Evolutionary conservation across 2,797 vertebrate genomes (phyloP), one percentile per base, ranked within the genome.

Genomic region (Spinus pinus): DNA sequence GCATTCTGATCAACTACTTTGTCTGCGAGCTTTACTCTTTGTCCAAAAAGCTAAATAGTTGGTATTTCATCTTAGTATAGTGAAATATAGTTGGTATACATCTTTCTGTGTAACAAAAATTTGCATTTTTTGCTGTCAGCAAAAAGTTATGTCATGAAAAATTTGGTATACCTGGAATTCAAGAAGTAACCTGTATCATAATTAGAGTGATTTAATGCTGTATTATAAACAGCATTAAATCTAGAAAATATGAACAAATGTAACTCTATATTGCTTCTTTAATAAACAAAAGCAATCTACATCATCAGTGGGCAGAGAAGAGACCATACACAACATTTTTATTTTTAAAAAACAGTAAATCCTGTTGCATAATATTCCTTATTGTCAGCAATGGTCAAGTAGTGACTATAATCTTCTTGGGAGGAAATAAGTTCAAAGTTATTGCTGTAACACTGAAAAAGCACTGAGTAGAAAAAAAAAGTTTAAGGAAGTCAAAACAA

Each of bases 1-100:
- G 98, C 96, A 98, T 95, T 95, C 96, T 97, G 97, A 98, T 98
- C 98, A 97, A 94, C 78, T 92, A 95, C 89, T 97, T 97, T 92
- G 88, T 94, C 83, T 94, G 88, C 92, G 81, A 97, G 81, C 51
- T 83, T 71, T 72, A 96, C 82, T 97, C 96, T 98, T 97, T 98
- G 97, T 98, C 95, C 94, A 66, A 92, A 97, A 98, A 96, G 88
- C 90, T 97, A 96, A 98, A 98, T 98, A 96, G 94, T 39, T 96
- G 78, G 49, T 49, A 92, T 96, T 94, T 35, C 35, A 35, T 35
- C 35, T 35, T 35, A 35, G 35, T 35, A 35, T 35, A 35, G 35
- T 35, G 35, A 35, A 35, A 35, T 35, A 35, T 35, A 35, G 35
- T 35, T 35, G 35, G 35, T 35, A 35, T 35, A 35, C 35, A 35